These are phyloP conservation scores for Stictocephala bisonia DNA, from an alignment of 2,888 invertebrate species.

Conservation along the genomic window DNA sequence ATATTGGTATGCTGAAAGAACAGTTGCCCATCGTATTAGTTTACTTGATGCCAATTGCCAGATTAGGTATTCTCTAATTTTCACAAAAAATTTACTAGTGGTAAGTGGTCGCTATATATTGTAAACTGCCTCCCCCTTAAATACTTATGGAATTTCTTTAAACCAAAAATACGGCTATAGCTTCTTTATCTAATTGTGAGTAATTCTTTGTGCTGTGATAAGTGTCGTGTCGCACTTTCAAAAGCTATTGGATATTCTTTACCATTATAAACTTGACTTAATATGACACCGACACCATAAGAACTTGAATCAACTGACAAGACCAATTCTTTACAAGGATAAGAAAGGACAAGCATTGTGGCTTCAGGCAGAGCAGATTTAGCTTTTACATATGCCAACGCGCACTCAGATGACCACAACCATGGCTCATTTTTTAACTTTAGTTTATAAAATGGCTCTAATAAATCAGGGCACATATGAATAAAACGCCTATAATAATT, in stretches of 20 bases:
- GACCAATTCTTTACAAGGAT: constrained; percentile 22
- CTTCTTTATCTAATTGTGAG: constrained; percentile 28
- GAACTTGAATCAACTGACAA: constrained; percentile 31
- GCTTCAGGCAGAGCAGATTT: constrained; percentile 26
- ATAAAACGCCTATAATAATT: constrained; percentile 30
- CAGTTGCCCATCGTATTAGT: constrained; percentile 11
- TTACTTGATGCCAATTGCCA: background rate
- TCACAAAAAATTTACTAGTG: too few relatives aligned
- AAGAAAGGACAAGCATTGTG: constrained; percentile 1
- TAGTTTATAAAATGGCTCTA: constrained; percentile 6
- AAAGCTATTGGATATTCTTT: constrained; percentile 23
- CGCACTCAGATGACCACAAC: constrained; percentile 21
- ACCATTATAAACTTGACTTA: background rate
- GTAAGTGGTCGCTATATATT: constrained; percentile 1
- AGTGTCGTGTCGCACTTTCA: background rate
- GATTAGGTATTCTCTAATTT: too few relatives aligned
- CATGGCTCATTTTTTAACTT: constrained; percentile 29
- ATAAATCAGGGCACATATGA: constrained; percentile 18
- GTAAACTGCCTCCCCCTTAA: constrained; percentile 16
- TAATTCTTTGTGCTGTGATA: constrained; percentile 17
- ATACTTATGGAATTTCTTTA: constrained; percentile 29
- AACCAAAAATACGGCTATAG: constrained; percentile 18
- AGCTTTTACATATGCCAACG: constrained; percentile 16
- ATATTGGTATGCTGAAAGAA: too few relatives aligned
- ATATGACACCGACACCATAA: constrained; percentile 11